phyloP scores from a whole-genome alignment of 2,888 invertebrate species.

The Dasypogon diadema region DNA sequence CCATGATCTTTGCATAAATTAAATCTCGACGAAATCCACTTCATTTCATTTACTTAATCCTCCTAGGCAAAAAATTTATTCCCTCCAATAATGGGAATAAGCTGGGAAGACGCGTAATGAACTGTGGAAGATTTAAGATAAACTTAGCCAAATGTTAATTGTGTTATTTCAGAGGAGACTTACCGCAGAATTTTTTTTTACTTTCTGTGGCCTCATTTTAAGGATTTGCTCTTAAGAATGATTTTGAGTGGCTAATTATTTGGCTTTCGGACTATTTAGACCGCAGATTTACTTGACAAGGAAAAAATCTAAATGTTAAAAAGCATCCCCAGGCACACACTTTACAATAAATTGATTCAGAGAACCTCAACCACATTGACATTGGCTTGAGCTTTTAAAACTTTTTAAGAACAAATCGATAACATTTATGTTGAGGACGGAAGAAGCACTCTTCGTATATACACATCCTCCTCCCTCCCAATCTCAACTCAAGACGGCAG shows the following conservation, averaged over 20 bases:
- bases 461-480: slow-evolving; percentile 4
- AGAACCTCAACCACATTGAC: slow-evolving; percentile 38
- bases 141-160: slow-evolving; percentile 50
- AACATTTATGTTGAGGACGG: slow-evolving; percentile 43
- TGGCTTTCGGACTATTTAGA: slow-evolving; percentile 33
- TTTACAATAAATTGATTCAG: slow-evolving; percentile 27
- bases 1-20: slow-evolving; percentile 50
- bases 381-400: slow-evolving; percentile 47
- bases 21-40: slow-evolving; percentile 46
- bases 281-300: slow-evolving; percentile 9
- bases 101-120: slow-evolving; percentile 41
- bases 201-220: slow-evolving; percentile 22
- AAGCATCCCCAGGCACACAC: slow-evolving; percentile 4
- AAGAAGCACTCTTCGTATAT: slow-evolving; percentile 3
- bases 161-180: slow-evolving; percentile 42
- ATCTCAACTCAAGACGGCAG: not conserved
- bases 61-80: slow-evolving; percentile 2
- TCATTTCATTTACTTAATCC: slow-evolving; percentile 52
- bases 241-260: slow-evolving; percentile 35
- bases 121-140: slow-evolving; percentile 51
- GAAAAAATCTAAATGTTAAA: slow-evolving; percentile 26
- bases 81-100: slow-evolving; percentile 29
- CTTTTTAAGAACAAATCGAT: slow-evolving; percentile 54
- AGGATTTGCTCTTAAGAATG: slow-evolving; percentile 17
- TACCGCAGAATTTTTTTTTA: slow-evolving; percentile 23